A percentile compares a stretch with the other conserved stretches of the same genome.
Conservation (phyloP, 1,140 invertebrate genomes). For the Drosophila willistoni region DNA sequence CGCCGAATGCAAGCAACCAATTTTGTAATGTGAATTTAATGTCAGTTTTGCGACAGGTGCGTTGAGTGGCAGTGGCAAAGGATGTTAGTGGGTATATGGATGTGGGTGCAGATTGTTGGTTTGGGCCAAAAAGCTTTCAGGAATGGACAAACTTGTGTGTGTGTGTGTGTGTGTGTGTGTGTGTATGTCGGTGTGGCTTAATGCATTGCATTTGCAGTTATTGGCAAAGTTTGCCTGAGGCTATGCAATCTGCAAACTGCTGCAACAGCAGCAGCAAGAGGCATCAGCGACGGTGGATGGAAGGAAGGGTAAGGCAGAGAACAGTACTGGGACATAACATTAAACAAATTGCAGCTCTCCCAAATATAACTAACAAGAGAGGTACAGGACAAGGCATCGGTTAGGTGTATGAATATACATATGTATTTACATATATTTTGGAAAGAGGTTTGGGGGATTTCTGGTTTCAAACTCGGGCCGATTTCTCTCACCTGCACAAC, state of each 20-base stretch:
- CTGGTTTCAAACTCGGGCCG: background rate
- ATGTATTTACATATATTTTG: background rate
- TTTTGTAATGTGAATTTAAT: slow-evolving; percentile 81
- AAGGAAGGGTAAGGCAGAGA: background rate
- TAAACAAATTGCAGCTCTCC: slow-evolving; percentile 31
- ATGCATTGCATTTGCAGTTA: slow-evolving; percentile 79
- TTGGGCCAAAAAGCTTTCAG: slow-evolving; percentile 38
- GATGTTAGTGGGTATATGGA: background rate
- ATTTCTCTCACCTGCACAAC: background rate
- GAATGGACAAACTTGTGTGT: slow-evolving; percentile 11
- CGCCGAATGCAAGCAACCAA: slow-evolving; percentile 75
- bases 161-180: slow-evolving; percentile 15
- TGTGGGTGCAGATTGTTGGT: background rate
- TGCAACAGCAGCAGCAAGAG: background rate
- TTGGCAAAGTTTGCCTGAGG: slow-evolving; percentile 69
- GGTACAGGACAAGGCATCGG: background rate
- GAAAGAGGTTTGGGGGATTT: background rate
- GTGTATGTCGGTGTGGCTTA: slow-evolving; percentile 41
- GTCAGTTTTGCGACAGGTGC: slow-evolving; percentile 78
- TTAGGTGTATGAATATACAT: background rate
- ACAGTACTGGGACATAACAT: slow-evolving; percentile 23
- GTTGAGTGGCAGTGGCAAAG: slow-evolving; percentile 45
- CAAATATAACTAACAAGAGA: background rate
- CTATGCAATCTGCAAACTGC: slow-evolving; percentile 25
- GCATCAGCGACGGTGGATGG: too few species aligned